Percentiles rank a stretch among this genome's conserved stretches.
Evolutionary conservation across 2,888 invertebrate genomes (phyloP).

Genomic region (Scaptomyza flava): DNA sequence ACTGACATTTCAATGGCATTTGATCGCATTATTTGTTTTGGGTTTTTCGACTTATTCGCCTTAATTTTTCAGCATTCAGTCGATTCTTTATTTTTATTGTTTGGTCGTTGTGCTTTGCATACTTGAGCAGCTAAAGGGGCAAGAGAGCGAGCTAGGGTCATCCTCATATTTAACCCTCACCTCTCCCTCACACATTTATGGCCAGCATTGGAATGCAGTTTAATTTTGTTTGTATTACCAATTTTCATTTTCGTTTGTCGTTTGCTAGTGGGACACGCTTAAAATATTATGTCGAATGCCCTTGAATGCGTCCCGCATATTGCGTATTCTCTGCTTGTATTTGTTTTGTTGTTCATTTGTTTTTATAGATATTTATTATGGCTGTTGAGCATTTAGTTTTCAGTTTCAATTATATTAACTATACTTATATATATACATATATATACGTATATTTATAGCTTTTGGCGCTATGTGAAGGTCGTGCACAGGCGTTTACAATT

Average conservation of each 20-base stretch:
- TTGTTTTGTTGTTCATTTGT: neutral
- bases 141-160: slow-evolving; percentile 24
- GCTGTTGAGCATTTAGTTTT: slow-evolving; percentile 40
- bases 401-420: slow-evolving; percentile 35
- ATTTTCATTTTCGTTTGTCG: slow-evolving; percentile 11
- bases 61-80: slow-evolving; percentile 22
- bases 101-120: slow-evolving; percentile 54
- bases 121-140: slow-evolving; percentile 31
- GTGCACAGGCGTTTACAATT: slow-evolving; percentile 53
- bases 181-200: slow-evolving; percentile 24
- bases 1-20: slow-evolving; percentile 66
- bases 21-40: slow-evolving; percentile 43
- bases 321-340: slow-evolving; percentile 37
- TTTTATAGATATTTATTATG: slow-evolving; percentile 32
- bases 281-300: slow-evolving; percentile 43
- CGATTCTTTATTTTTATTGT: slow-evolving; percentile 16
- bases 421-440: slow-evolving; percentile 14
- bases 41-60: slow-evolving; percentile 23
- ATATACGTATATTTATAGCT: slow-evolving; percentile 28
- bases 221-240: slow-evolving; percentile 20
- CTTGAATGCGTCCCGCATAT: slow-evolving; percentile 34
- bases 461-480: slow-evolving; percentile 31
- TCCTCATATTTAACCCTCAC: slow-evolving; percentile 48
- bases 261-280: slow-evolving; percentile 48
- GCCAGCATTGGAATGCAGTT: slow-evolving; percentile 65